Base-by-base conservation (phyloP, 2,113 vertebrate genomes). In the Trogon surrucura region DNA sequence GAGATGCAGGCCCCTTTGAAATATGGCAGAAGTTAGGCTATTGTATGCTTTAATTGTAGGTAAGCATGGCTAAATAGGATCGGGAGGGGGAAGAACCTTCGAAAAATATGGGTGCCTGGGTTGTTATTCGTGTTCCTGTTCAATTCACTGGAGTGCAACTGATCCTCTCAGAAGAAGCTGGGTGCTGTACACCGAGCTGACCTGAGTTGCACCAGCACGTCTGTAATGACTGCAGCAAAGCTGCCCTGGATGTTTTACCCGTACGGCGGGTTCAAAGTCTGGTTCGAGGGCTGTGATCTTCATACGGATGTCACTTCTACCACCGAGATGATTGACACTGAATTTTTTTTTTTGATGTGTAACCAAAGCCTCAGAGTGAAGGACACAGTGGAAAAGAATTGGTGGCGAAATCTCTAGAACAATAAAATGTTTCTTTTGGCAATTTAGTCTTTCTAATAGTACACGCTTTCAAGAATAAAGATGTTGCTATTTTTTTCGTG, bases 211-310 rank as follows among this genome's bases (percentile, higher is more conserved):
- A 80, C 72, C 53, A 47, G 83, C 53, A 29, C 64, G 45, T 48
- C 69, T 89, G 41, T 29, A 54, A 77, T 66, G 83, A 93, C 85
- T 85, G 44, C 73, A 77, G 57, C 78, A 85, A 87, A 93, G 62
- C 77, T 93, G 6, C 83, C 57, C 65, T 92, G 88, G 69, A 30
- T 94, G 80, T 85, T 85, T 94, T 89, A 93, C 57, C n/a, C 60
- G 72, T 27, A 38, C 1, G 1, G 38, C 7, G 2, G n/a, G 71
- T 90, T 95, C 85, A 72, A 84, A 95, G 88, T 74, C 80, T 79
- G 54, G 26, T 83, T 86, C 3, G 7, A 80, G 50, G 50, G 53
- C 65, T 94, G 53, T 79, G 41, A 91, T 84, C 53, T 95, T 93
- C 26, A 11, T 12, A 22, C 2, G 3, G 30, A 48, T 69, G 53